Evolutionary conservation across 2,113 vertebrate genomes (phyloP).

Genomic region (Oncorhynchus masou): DNA sequence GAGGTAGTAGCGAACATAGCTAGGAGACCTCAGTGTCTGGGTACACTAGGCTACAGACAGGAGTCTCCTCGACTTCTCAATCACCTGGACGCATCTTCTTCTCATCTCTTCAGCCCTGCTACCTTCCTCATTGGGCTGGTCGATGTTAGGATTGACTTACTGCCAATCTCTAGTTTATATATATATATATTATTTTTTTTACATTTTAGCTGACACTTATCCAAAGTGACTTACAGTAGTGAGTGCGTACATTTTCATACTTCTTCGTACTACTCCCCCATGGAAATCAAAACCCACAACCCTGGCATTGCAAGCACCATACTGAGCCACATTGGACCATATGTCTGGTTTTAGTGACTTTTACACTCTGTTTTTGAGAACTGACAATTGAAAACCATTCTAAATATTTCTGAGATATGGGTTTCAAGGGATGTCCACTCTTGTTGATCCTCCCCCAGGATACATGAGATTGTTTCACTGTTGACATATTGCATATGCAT

Average conservation of each 20-base stretch:
- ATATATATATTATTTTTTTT: neutral
- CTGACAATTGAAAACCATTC: neutral
- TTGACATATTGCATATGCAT: neutral
- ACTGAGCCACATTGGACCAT: too few species aligned
- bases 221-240: too few species aligned
- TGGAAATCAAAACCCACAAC: too few species aligned
- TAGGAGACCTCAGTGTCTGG: slow-evolving; percentile 19
- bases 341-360: too few species aligned
- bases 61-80: neutral
- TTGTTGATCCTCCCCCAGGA: neutral
- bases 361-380: neutral
- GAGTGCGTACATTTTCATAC: too few species aligned
- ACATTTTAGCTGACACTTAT: neutral
- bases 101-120: neutral
- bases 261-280: too few species aligned
- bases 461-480: neutral
- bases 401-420: neutral
- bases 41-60: neutral
- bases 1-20: slow-evolving; percentile 53
- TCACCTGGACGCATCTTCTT: neutral
- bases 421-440: neutral
- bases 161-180: neutral
- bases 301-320: neutral
- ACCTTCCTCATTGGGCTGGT: neutral
- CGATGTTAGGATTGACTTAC: neutral